phyloP scores from a whole-genome alignment of 2,888 invertebrate genomes.

The Bedellia somnulentella region DNA sequence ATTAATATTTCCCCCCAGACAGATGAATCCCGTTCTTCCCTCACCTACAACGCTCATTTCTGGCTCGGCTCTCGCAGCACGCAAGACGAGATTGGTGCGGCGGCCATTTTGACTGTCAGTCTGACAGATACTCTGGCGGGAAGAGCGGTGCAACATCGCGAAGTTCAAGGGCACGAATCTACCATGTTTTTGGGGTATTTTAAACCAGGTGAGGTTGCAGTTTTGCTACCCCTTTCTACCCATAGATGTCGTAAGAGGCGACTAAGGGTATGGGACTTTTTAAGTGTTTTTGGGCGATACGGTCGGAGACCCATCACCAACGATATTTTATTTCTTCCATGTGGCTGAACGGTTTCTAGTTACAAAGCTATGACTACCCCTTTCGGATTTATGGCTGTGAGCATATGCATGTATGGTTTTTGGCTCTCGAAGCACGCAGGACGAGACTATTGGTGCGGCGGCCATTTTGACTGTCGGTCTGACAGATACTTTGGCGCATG shows the following conservation, averaged over 20 bases:
- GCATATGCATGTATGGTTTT: too few species aligned
- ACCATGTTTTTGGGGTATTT: conserved; percentile 82
- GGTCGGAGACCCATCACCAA: too few species aligned
- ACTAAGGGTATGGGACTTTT: too few species aligned
- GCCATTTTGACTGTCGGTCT: conserved; percentile 79
- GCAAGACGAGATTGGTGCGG: conserved; percentile 75
- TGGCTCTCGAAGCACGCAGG: conserved; percentile 75
- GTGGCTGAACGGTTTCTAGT: too few species aligned
- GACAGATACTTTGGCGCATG: conserved; percentile 80
- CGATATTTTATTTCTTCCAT: neutral
- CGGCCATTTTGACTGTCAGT: conserved; percentile 77
- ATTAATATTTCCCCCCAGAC: too few species aligned
- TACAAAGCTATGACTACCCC: too few species aligned
- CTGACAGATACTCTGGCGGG: conserved; percentile 85
- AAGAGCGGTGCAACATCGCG: conserved; percentile 81
- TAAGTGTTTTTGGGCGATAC: too few species aligned
- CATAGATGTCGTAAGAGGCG: too few species aligned
- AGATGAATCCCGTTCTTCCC: too few species aligned
- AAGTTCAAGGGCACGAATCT: conserved; percentile 87
- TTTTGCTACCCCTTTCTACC: too few species aligned
- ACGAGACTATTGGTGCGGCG: conserved; percentile 75
- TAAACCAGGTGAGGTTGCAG: conserved; percentile 59
- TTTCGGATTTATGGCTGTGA: too few species aligned
- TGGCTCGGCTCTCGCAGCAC: conserved; percentile 85
- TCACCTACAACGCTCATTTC: conserved; percentile 81